Conservation (phyloP, 2,113 vertebrate species). For the Calyptommatus sinebrachiatus region DNA sequence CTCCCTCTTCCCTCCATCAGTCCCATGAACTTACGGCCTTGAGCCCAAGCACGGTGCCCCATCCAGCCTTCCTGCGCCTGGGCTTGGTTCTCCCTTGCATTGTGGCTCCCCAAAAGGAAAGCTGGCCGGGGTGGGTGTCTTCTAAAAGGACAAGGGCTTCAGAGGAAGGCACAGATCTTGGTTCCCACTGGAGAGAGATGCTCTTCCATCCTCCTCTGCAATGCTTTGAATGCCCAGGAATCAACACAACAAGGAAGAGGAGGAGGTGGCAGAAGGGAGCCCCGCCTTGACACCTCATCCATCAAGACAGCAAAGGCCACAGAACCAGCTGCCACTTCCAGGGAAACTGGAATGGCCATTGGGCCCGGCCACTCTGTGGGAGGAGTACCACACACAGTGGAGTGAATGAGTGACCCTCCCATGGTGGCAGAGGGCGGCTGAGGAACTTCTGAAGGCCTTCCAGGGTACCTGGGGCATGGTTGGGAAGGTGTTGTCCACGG, state of each 20-base stretch:
- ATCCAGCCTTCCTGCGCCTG: background rate
- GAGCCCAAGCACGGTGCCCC: background rate
- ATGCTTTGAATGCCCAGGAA: background rate
- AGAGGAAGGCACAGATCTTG: background rate
- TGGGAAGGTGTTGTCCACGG: too few species aligned
- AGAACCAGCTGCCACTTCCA: background rate
- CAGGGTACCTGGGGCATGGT: background rate
- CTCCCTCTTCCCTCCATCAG: too few species aligned
- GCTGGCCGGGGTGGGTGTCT: accelerated
- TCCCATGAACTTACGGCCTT: background rate
- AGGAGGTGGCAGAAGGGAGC: background rate
- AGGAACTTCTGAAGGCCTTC: background rate
- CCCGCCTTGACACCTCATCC: slow-evolving; percentile 25
- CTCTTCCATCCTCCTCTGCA: background rate
- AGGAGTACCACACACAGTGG: background rate
- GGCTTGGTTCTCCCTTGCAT: background rate
- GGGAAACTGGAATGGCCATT: slow-evolving; percentile 5
- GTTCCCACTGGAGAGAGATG: background rate
- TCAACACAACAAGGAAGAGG: background rate
- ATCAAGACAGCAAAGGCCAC: background rate
- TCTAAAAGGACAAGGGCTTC: background rate
- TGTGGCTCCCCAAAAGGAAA: background rate
- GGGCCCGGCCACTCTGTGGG: background rate
- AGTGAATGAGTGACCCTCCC: background rate
- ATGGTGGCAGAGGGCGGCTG: too few species aligned